Base-by-base conservation (phyloP, 2,888 invertebrate species). In the Lymantria dispar region DNA sequence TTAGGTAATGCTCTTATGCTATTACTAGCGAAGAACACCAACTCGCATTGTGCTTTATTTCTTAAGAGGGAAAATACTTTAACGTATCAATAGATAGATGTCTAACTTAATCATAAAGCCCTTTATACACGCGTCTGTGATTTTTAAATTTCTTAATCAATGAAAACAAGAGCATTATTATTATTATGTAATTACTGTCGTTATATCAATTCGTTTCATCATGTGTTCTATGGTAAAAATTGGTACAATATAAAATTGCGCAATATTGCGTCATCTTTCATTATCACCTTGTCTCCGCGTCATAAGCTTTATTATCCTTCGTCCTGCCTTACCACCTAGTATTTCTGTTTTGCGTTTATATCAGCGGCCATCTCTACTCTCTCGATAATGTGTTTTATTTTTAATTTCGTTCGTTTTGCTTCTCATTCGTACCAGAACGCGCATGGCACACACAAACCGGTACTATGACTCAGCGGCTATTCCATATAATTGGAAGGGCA, bases 401-500 rank as follows among this genome's bases (percentile, higher is more conserved):
- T 67, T 60, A 60, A 64, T 60, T 60, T 60, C 37, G 45, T 54
- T 62, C 58, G 56, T 68, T 65, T 68, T 62, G 60, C 51, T 68
- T 68, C 52, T 55, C 65, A 66, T 64, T 62, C 61, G 68, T 63
- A 59, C 57, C 64, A 58, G 60, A 56, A 50, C 65, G 55, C 58
- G 56, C 61, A 59, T 57, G 59, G 60, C 54, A 65, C 59, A 54
- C 48, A 56, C 64, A 65, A 68, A 68, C 68, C 61, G 68, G 63
- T 56, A 64, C 52, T 43, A 52, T 67, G 66, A 67, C 45, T 67
- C 66, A 62, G 48, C 38, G 54, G 33, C 62, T 66, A 53, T 66
- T 68, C 50, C 60, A 62, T 52, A 50, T 58, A 61, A 50, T 62
- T 57, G 50, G 45, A 50, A 48, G 43, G 49, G 52, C 50, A 50